Evolutionary conservation across 2,113 vertebrate species (phyloP).

Genomic region (Amazona guildingii): DNA sequence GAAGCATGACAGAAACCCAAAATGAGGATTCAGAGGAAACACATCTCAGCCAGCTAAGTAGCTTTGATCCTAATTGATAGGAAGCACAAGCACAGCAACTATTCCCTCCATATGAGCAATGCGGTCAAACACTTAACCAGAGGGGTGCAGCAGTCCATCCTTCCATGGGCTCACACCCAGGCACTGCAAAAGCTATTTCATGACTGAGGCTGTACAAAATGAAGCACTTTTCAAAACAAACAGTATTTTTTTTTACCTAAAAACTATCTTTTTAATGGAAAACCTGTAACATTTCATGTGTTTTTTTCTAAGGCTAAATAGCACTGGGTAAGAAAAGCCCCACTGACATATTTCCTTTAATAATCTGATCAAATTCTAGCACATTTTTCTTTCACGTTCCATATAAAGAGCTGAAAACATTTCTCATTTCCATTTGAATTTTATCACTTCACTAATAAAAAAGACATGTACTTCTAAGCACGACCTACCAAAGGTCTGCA

Average conservation of each 20-base stretch:
- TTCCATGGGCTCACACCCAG: fast-evolving
- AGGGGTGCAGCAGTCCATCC: fast-evolving
- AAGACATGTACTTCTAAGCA: conserved; percentile 41
- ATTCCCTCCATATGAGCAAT: neutral
- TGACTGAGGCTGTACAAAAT: neutral
- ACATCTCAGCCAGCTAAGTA: neutral
- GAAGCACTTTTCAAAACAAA: neutral
- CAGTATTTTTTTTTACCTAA: neutral
- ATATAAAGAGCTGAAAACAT: neutral
- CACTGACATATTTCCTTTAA: neutral
- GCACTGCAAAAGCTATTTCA: neutral
- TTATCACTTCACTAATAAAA: conserved; percentile 34
- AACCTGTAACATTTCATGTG: neutral
- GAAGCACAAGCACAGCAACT: neutral
- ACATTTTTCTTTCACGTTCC: neutral
- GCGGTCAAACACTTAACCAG: neutral
- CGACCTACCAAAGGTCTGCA: conserved; percentile 19
- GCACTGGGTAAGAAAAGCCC: neutral
- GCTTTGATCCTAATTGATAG: conserved; percentile 51
- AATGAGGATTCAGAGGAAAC: conserved; percentile 27
- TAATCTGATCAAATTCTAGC: neutral
- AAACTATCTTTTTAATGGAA: neutral
- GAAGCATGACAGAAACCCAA: conserved; percentile 34
- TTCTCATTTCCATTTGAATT: conserved; percentile 38
- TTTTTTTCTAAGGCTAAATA: neutral